These are phyloP conservation scores for Prochilodus magdalenae DNA, from an alignment of 2,113 vertebrate species.

Conservation along the genomic window DNA sequence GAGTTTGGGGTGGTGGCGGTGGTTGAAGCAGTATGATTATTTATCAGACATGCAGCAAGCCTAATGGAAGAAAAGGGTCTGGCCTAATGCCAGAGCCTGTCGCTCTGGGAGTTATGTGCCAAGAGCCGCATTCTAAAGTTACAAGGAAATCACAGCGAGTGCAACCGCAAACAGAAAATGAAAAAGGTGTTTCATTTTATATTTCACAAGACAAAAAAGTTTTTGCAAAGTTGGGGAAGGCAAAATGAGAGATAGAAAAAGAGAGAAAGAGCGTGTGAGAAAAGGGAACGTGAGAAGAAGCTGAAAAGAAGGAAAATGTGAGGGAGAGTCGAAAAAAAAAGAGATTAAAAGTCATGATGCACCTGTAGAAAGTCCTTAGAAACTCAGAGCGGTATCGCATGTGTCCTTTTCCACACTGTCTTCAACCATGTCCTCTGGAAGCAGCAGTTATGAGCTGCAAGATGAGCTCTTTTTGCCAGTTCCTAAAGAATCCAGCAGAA, in stretches of 20 bases:
- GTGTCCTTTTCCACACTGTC: background rate
- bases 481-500: background rate
- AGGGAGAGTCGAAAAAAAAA: background rate
- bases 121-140: conserved; percentile 57
- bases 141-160: conserved; percentile 53
- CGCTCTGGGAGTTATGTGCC: conserved; percentile 47
- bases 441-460: conserved; percentile 20
- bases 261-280: background rate
- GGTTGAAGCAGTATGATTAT: conserved; percentile 43
- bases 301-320: background rate
- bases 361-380: background rate
- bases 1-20: background rate
- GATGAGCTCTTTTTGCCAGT: background rate
- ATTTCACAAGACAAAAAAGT: conserved; percentile 46
- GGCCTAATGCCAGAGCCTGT: conserved; percentile 45
- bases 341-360: background rate
- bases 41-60: conserved; percentile 56
- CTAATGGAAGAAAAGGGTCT: conserved; percentile 56
- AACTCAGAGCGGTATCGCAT: background rate
- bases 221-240: background rate
- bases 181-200: conserved; percentile 61
- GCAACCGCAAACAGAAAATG: conserved; percentile 53
- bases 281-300: background rate
- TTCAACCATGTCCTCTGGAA: background rate
- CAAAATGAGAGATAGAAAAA: background rate